Evolutionary conservation across 2,113 vertebrate species (phyloP).

Genomic region (Aegotheles bennettii): DNA sequence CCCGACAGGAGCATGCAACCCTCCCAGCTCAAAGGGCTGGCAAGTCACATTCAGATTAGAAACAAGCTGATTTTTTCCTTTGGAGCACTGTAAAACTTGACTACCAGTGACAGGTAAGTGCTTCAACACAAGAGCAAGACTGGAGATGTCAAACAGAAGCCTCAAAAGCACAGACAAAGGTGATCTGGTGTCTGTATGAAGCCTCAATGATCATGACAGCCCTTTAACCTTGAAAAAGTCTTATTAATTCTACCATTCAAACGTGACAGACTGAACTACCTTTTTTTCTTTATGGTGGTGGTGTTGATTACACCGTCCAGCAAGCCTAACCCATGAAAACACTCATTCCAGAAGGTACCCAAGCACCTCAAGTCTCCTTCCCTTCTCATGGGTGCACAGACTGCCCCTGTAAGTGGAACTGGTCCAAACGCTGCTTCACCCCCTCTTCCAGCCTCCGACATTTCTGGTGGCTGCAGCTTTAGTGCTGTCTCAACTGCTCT

Average conservation of each 20-base stretch:
- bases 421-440: not conserved
- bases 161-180: not conserved
- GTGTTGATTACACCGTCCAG: not conserved
- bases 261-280: not conserved
- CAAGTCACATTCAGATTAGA: not conserved
- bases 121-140: not conserved
- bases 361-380: not conserved
- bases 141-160: not conserved
- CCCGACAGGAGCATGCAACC: not conserved
- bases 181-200: not conserved
- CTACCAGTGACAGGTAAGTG: rapidly evolving
- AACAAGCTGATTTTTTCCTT: not conserved
- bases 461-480: not conserved
- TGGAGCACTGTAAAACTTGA: not conserved
- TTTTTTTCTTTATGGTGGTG: not conserved
- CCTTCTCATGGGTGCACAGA: not conserved
- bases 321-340: not conserved
- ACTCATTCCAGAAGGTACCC: not conserved
- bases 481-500: not conserved
- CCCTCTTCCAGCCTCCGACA: not conserved
- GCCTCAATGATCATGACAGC: not conserved
- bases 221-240: not conserved
- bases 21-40: not conserved
- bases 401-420: not conserved
- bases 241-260: not conserved